Conservation (phyloP, 2,888 invertebrate genomes). For the Leptogaster cylindrica region DNA sequence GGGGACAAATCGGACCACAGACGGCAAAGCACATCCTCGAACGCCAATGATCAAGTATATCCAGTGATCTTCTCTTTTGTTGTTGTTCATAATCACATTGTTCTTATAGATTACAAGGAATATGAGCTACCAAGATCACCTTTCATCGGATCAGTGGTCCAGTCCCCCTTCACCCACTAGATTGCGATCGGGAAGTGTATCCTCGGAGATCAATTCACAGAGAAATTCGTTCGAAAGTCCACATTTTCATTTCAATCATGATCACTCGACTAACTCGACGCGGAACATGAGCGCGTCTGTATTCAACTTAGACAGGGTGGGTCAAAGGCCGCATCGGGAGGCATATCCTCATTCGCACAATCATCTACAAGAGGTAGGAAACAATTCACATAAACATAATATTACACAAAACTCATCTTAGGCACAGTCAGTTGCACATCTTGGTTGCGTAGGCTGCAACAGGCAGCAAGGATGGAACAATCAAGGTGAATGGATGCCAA, state of each 20-base stretch:
- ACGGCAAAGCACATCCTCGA: neutral
- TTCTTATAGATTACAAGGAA: neutral
- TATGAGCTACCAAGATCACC: constrained; percentile 19
- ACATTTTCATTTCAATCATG: constrained; percentile 58
- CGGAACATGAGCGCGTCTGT: constrained; percentile 64
- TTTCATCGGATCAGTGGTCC: constrained; percentile 55
- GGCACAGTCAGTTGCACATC: constrained; percentile 75
- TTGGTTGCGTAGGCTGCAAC: constrained; percentile 68
- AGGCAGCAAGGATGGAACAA: constrained; percentile 58
- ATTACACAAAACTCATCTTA: constrained; percentile 54
- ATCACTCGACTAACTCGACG: constrained; percentile 49
- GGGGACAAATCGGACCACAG: constrained; percentile 26
- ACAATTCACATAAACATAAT: neutral
- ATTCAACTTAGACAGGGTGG: constrained; percentile 64
- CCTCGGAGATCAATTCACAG: constrained; percentile 59
- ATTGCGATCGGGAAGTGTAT: constrained; percentile 62
- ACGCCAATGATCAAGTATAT: constrained; percentile 1
- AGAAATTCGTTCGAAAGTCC: constrained; percentile 49
- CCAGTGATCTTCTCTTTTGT: constrained; percentile 4
- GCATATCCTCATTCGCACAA: constrained; percentile 13
- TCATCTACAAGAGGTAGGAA: constrained; percentile 67
- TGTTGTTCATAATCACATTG: too few species aligned
- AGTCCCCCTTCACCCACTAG: constrained; percentile 61
- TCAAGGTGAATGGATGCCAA: constrained; percentile 56
- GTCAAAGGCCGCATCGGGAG: constrained; percentile 50